Evolutionary conservation across 2,888 invertebrate genomes (phyloP).

Genomic region (Kryphioiulus occultus): DNA sequence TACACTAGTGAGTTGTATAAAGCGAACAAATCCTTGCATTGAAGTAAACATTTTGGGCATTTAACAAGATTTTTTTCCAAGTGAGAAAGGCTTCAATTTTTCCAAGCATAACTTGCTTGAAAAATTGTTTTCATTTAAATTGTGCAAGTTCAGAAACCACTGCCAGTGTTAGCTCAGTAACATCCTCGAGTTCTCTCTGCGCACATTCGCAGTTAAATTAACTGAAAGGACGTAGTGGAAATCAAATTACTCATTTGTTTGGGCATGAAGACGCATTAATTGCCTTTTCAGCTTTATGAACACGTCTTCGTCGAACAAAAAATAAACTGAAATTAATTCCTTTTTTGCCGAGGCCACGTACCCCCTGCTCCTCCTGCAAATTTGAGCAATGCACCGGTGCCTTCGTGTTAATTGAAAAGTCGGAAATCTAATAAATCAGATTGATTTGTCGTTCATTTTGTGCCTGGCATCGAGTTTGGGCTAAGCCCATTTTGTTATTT

Average conservation of each 20-base stretch:
- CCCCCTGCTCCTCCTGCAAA: slow-evolving; percentile 1
- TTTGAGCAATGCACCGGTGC: slow-evolving; percentile 31
- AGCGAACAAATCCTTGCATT: no score
- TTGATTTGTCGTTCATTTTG: slow-evolving; percentile 43
- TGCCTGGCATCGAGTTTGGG: not conserved
- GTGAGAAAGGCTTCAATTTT: no score
- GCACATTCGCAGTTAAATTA: not conserved
- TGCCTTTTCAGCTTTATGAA: slow-evolving; percentile 35
- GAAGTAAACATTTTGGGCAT: no score
- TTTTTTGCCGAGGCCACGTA: not conserved
- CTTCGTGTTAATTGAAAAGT: slow-evolving; percentile 42
- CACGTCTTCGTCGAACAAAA: not conserved
- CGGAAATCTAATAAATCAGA: slow-evolving; percentile 48
- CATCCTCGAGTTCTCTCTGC: not conserved
- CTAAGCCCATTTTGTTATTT: not conserved
- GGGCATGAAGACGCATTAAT: not conserved
- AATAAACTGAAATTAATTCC: slow-evolving; percentile 22
- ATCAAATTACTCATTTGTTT: slow-evolving; percentile 2
- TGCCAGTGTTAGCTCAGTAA: no score
- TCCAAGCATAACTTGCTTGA: no score
- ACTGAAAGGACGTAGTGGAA: not conserved
- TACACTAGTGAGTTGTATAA: no score
- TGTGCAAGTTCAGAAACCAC: no score
- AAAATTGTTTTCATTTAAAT: no score
- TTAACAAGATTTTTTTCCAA: no score